Evolutionary conservation across 1,140 invertebrate species (phyloP).

Genomic region (Drosophila leontia): DNA sequence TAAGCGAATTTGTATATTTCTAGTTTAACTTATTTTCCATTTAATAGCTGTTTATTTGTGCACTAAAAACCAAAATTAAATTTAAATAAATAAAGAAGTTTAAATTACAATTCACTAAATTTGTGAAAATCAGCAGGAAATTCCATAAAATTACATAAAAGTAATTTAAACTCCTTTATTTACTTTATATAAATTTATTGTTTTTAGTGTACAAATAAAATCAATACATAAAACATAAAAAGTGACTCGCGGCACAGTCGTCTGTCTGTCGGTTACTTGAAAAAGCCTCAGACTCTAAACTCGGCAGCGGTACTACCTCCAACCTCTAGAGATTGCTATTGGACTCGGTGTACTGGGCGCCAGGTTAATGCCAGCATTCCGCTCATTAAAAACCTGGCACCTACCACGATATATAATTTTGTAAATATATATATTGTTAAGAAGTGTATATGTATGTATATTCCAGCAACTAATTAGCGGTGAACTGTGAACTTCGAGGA

Average conservation of each 20-base stretch:
- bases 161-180: not conserved
- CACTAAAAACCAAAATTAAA: too few relatives aligned
- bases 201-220: slow-evolving; percentile 66
- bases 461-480: slow-evolving; percentile 63
- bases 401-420: not conserved
- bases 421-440: not conserved
- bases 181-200: not conserved
- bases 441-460: not conserved
- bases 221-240: slow-evolving; percentile 82
- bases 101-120: too few relatives aligned
- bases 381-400: slow-evolving; percentile 15
- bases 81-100: too few relatives aligned
- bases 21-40: too few relatives aligned
- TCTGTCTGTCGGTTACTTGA: slow-evolving; percentile 57
- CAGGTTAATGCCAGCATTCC: slow-evolving; percentile 29
- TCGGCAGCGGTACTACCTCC: slow-evolving; percentile 20
- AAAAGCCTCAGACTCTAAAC: slow-evolving; percentile 38
- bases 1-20: too few relatives aligned
- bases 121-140: too few relatives aligned
- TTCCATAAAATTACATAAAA: not conserved
- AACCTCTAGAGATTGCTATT: slow-evolving; percentile 8
- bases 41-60: too few relatives aligned
- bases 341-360: slow-evolving; percentile 28
- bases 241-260: slow-evolving; percentile 57
- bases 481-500: slow-evolving; percentile 71